phyloP scores from a whole-genome alignment of 2,113 vertebrate species.

The Myrmecobius fasciatus region DNA sequence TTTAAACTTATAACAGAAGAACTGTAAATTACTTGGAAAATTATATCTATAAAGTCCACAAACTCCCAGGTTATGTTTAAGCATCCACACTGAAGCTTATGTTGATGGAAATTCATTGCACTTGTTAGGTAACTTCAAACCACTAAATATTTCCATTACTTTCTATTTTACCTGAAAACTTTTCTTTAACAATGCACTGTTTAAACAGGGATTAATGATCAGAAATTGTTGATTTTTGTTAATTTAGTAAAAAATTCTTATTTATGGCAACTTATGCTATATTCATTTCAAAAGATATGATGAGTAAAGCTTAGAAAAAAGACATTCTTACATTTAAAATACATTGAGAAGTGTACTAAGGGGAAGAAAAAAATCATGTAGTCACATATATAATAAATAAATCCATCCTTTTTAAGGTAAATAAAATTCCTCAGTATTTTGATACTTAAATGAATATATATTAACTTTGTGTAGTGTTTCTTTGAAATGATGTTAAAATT shows the following conservation, averaged over 20 bases:
- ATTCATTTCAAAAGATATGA: slow-evolving; percentile 53
- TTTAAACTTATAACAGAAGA: slow-evolving; percentile 5
- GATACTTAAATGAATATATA: neutral
- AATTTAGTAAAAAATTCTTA: slow-evolving; percentile 65
- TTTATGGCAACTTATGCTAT: slow-evolving; percentile 56
- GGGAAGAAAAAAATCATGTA: neutral
- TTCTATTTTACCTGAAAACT: slow-evolving; percentile 62
- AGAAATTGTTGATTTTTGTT: slow-evolving; percentile 64
- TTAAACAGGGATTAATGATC: slow-evolving; percentile 69
- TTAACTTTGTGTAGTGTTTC: slow-evolving; percentile 17
- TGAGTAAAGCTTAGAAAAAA: slow-evolving; percentile 69
- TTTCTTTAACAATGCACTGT: slow-evolving; percentile 63
- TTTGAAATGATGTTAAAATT: slow-evolving; percentile 45
- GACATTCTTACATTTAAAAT: slow-evolving; percentile 65
- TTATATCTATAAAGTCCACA: slow-evolving; percentile 31
- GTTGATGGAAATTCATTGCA: slow-evolving; percentile 32
- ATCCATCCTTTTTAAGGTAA: slow-evolving; percentile 51
- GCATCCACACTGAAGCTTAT: slow-evolving; percentile 46
- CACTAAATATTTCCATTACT: slow-evolving; percentile 54
- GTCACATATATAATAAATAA: slow-evolving; percentile 37
- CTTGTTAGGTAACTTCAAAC: slow-evolving; percentile 58
- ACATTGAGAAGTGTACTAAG: slow-evolving; percentile 27
- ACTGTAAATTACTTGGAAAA: slow-evolving; percentile 1
- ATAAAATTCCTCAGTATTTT: slow-evolving; percentile 31
- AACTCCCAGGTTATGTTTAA: slow-evolving; percentile 53